Evolutionary conservation across 2,113 vertebrate genomes (phyloP).

Genomic region (Prunella fulvescens): DNA sequence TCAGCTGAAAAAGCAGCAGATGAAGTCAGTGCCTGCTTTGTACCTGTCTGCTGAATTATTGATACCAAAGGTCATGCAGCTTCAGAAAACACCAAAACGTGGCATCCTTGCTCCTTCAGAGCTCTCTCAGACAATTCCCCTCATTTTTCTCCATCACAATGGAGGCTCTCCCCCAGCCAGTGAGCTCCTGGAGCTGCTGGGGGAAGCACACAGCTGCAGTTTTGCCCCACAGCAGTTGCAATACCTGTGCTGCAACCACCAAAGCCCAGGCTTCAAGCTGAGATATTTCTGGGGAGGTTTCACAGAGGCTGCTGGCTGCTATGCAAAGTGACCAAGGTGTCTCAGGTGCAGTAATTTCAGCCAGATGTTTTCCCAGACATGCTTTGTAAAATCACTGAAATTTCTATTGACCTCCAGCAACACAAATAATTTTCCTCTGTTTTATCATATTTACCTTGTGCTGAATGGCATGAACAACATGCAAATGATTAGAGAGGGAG

Average conservation of each 20-base stretch:
- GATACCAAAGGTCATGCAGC: neutral
- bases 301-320: neutral
- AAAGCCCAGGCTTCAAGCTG: neutral
- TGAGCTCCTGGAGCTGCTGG: neutral
- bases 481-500: neutral
- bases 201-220: neutral
- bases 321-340: neutral
- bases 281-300: neutral
- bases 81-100: neutral
- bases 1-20: neutral
- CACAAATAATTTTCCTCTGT: neutral
- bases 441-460: neutral
- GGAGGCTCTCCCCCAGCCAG: neutral
- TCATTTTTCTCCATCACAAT: neutral
- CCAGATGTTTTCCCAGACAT: neutral
- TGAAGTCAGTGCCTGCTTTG: neutral
- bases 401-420: neutral
- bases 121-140: neutral
- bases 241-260: accelerated
- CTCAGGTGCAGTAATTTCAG: neutral
- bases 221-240: neutral
- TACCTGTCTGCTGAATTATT: neutral
- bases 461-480: neutral
- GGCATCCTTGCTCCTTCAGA: neutral
- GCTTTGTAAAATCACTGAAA: neutral